A percentile compares a stretch with the other conserved stretches of the same genome.
phyloP scores from a whole-genome alignment of 1,140 invertebrate species.

The Anthonomus grandis region DNA sequence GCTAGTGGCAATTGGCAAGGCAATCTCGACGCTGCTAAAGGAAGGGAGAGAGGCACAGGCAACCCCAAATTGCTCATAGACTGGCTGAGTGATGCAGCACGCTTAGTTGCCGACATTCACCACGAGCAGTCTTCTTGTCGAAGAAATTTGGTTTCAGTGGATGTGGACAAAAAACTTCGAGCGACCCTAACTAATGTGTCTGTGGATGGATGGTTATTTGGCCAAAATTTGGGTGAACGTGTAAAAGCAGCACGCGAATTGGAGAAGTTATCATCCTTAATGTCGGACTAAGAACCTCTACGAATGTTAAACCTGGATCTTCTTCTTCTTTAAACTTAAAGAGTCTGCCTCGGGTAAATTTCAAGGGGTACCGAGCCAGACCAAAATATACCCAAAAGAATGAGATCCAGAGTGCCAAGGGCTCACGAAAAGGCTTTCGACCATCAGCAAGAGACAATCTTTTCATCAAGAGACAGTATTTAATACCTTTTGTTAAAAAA shows the following conservation, averaged over 20 bases:
- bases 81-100: background rate
- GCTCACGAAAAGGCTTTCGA: background rate
- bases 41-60: background rate
- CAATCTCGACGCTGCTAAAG: background rate
- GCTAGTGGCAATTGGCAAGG: background rate
- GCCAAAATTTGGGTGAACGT: slow-evolving; percentile 2
- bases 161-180: background rate
- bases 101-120: background rate
- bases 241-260: slow-evolving; percentile 1
- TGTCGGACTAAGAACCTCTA: no score
- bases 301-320: no score
- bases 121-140: background rate
- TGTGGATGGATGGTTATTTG: slow-evolving; percentile 3
- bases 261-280: no score
- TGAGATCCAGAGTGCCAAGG: background rate
- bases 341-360: background rate
- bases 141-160: slow-evolving; percentile 1
- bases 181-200: background rate
- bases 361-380: background rate
- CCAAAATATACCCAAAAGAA: background rate
- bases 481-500: slow-evolving; percentile 12
- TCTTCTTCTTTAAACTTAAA: no score
- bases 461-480: background rate
- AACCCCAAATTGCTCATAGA: background rate
- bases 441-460: background rate